phyloP scores from a whole-genome alignment of 1,140 invertebrate genomes.

The Saccostrea echinata region DNA sequence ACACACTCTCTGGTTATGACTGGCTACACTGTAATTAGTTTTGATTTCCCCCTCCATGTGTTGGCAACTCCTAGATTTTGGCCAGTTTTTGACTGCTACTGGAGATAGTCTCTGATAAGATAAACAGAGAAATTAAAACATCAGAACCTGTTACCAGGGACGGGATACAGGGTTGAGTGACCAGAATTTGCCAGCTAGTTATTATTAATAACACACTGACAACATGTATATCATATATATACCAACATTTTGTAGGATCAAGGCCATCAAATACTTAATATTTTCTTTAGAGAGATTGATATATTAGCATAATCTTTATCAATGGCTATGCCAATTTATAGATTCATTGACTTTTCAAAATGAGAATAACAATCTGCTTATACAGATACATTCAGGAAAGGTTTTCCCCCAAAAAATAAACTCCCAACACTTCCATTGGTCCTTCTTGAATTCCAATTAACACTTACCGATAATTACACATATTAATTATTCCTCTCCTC shows the following conservation, averaged over 20 bases:
- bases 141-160: background rate
- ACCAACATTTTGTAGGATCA: background rate
- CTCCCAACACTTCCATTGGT: too few relatives aligned
- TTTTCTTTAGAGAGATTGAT: too few relatives aligned
- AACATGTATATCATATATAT: background rate
- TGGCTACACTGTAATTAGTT: constrained; percentile 13
- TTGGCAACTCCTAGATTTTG: constrained; percentile 26
- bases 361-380: too few relatives aligned
- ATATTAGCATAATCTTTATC: too few relatives aligned
- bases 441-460: too few relatives aligned
- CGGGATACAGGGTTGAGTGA: background rate
- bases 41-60: background rate
- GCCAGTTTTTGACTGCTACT: background rate
- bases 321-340: too few relatives aligned
- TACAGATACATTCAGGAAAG: too few relatives aligned
- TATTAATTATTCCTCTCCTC: background rate
- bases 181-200: background rate
- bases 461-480: too few relatives aligned
- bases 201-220: background rate
- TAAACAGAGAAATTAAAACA: constrained; percentile 35
- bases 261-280: background rate
- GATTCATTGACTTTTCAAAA: too few relatives aligned
- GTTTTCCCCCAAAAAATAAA: too few relatives aligned
- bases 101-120: constrained; percentile 19
- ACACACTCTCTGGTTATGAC: background rate